phyloP scores from a whole-genome alignment of 2,888 invertebrate genomes.

The Melanchra persicariae region DNA sequence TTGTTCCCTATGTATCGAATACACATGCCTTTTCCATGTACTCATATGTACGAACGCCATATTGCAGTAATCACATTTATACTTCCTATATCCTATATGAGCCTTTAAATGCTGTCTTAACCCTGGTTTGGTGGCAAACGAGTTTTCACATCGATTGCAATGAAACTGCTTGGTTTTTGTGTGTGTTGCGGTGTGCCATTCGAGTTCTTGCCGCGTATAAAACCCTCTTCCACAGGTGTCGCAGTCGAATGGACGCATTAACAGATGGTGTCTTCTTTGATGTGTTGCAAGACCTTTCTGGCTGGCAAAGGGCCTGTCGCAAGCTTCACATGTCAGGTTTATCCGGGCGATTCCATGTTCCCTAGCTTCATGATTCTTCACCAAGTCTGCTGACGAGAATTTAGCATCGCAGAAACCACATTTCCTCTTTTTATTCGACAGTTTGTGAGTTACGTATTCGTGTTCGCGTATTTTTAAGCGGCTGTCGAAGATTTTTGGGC shows the following conservation, averaged over 20 bases:
- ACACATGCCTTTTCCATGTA: slow-evolving; percentile 39
- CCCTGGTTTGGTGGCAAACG: slow-evolving; percentile 55
- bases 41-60: slow-evolving; percentile 39
- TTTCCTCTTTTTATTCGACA: slow-evolving; percentile 64
- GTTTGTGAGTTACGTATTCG: slow-evolving; percentile 74
- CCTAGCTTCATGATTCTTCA: slow-evolving; percentile 21
- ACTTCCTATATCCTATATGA: slow-evolving; percentile 47
- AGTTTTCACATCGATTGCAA: slow-evolving; percentile 57
- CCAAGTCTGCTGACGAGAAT: slow-evolving; percentile 20
- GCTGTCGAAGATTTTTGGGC: slow-evolving; percentile 77
- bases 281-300: slow-evolving; percentile 68
- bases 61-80: slow-evolving; percentile 48
- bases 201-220: slow-evolving; percentile 58
- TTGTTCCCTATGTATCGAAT: slow-evolving; percentile 5
- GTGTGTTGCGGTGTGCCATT: slow-evolving; percentile 68
- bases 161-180: slow-evolving; percentile 63
- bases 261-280: slow-evolving; percentile 70
- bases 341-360: slow-evolving; percentile 1
- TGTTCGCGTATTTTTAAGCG: slow-evolving; percentile 76
- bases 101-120: slow-evolving; percentile 61
- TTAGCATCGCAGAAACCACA: slow-evolving; percentile 62
- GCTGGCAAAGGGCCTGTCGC: slow-evolving; percentile 69
- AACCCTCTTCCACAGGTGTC: slow-evolving; percentile 80
- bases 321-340: slow-evolving; percentile 67
- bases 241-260: slow-evolving; percentile 75